These are phyloP conservation scores for Stratiomys singularior DNA, from an alignment of 2,888 invertebrate species.

Conservation along the genomic window DNA sequence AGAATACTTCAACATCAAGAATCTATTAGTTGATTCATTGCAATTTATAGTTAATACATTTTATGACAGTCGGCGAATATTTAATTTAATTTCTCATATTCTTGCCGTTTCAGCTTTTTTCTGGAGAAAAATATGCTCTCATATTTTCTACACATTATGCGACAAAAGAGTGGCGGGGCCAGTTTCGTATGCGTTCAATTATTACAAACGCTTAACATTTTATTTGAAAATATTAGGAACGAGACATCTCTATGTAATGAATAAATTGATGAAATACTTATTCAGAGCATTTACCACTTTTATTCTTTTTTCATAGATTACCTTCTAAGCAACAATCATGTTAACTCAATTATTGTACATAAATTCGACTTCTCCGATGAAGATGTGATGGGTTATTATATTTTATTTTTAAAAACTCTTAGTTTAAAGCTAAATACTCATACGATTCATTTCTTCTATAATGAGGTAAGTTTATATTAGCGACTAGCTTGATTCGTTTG, in stretches of 20 bases:
- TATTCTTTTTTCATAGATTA: constrained; percentile 81
- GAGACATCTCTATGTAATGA: constrained; percentile 94
- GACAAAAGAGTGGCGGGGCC: constrained; percentile 92
- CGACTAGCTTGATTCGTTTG: no score
- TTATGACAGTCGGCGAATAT: no score
- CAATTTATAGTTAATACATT: no score
- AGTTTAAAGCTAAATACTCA: constrained; percentile 97
- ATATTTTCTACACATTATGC: constrained; percentile 96
- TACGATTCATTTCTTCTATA: constrained; percentile 99
- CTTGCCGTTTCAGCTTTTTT: constrained; percentile 91
- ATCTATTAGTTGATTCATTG: no score
- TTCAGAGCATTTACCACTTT: constrained; percentile 29
- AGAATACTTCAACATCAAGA: no score
- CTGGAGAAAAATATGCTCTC: constrained; percentile 99
- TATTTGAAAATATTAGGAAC: constrained; percentile 99
- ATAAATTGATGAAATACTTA: constrained; percentile 56
- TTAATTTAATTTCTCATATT: no score
- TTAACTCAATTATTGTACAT: constrained; percentile 99
- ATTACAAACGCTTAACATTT: constrained; percentile 96
- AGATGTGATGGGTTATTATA: constrained; percentile 99
- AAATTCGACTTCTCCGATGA: constrained; percentile 99
- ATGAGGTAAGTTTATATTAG: constrained; percentile 72
- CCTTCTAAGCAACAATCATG: constrained; percentile 98
- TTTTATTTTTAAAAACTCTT: constrained; percentile 97
- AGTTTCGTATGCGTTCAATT: constrained; percentile 98